These are phyloP conservation scores for Sorex fumeus DNA, from an alignment of 2,113 vertebrate genomes.

Conservation along the genomic window DNA sequence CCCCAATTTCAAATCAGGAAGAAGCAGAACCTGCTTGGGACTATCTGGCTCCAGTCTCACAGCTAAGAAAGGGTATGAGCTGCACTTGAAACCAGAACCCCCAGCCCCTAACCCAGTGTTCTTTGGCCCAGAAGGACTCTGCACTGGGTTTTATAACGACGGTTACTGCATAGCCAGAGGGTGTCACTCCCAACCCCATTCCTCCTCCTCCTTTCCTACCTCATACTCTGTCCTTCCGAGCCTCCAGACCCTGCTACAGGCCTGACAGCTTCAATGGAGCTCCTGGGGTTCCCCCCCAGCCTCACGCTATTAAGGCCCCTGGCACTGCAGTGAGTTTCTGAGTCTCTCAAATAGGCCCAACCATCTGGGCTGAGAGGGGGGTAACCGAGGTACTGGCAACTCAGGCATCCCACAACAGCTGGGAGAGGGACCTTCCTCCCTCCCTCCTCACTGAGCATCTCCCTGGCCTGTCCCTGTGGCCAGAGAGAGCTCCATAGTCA, in stretches of 20 bases:
- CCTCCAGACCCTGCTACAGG: not conserved
- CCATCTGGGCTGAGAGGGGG: not conserved
- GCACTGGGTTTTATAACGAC: not conserved
- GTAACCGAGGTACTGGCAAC: conserved; percentile 17
- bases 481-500: not conserved
- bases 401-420: not conserved
- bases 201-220: not conserved
- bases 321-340: not conserved
- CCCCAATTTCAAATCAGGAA: not conserved
- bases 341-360: conserved; percentile 2
- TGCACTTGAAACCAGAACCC: not conserved
- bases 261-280: not conserved
- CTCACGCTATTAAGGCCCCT: not conserved
- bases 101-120: not conserved
- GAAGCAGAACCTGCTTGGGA: not conserved
- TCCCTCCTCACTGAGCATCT: not conserved
- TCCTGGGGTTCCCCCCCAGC: too few species aligned
- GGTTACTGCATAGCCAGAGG: not conserved
- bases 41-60: not conserved
- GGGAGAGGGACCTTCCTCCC: not conserved
- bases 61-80: not conserved
- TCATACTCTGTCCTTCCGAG: not conserved
- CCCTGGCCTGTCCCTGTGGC: not conserved
- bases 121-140: not conserved
- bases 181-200: too few species aligned